Base-by-base conservation (phyloP, 2,797 vertebrate species). In the Malacoctenus gilli region DNA sequence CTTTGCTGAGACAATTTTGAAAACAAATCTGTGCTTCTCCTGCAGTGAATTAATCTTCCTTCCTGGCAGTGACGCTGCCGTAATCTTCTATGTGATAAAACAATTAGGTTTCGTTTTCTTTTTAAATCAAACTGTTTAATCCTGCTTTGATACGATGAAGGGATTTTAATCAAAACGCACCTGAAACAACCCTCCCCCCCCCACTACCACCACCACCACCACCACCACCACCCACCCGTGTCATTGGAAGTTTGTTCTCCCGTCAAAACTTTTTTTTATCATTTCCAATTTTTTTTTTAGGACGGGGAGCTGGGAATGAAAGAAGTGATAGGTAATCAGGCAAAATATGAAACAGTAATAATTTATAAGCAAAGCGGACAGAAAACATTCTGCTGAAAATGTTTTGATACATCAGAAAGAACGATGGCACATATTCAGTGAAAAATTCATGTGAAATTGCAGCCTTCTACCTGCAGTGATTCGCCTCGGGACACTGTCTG, bases 401-500 rank as follows among this genome's bases (percentile, higher is more conserved):
- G 35, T 66, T 78, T 72, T 67, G 59, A 59, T 64, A 61, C 15
- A 63, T 58, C 31, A 72, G 36, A 79, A 67, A 34, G 30, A 63
- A 55, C 30, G 30, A 32, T 1, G 41, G 23, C 55, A 43, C 62
- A 68, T 77, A 62, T 59, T 70, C 68, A 40, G 62, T 74, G 72
- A 73, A 71, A 68, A 72, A 61, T 72, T 72, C 40, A 56, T 79
- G 59, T 50, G 67, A 59, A 61, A 73, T 34, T 39, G 78, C 64
- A 36, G 62, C 56, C 51, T 69, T 79, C 65, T 36, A 69, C 77
- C 77, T 37, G 64, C 64, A 62, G 76, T 76, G 56, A 90, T 91
- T 87, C 84, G 89, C 81, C 82, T 85, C 70, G 73, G 80, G 87
- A 88, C 86, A 79, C 63, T 72, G 73, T 84, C 76, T 75, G 76